Conservation (phyloP, 2,113 vertebrate species). For the Eolophus roseicapilla region DNA sequence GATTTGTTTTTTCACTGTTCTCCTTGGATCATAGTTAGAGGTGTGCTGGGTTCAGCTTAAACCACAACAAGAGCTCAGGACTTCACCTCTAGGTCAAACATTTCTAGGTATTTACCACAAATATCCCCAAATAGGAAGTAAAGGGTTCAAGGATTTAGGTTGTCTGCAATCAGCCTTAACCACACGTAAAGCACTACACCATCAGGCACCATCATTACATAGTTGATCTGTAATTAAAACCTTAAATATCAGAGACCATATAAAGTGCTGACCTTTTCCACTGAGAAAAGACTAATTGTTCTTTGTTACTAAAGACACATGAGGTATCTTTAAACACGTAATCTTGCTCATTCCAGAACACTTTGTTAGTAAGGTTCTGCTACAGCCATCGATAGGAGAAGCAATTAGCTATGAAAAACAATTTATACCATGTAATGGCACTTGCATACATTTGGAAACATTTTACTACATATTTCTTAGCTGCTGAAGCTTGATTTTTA, state of each 20-base stretch:
- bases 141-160: neutral
- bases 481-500: neutral
- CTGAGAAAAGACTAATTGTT: slow-evolving; percentile 3
- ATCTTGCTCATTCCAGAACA: neutral
- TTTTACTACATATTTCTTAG: neutral
- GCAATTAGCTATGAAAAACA: neutral
- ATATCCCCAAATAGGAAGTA: neutral
- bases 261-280: slow-evolving; percentile 24
- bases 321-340: neutral
- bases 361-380: neutral
- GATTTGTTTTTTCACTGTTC: neutral
- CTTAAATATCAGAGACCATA: slow-evolving; percentile 11
- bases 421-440: neutral
- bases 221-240: slow-evolving; percentile 40
- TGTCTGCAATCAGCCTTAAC: neutral
- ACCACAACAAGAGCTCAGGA: neutral
- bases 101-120: neutral
- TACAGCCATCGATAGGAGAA: neutral
- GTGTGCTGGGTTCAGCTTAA: neutral
- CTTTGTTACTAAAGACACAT: neutral
- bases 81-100: neutral
- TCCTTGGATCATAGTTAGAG: neutral
- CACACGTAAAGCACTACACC: neutral
- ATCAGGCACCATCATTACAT: neutral
- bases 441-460: neutral